These are phyloP conservation scores for Calephelis perditalis DNA, from an alignment of 2,888 invertebrate species.

Conservation along the genomic window DNA sequence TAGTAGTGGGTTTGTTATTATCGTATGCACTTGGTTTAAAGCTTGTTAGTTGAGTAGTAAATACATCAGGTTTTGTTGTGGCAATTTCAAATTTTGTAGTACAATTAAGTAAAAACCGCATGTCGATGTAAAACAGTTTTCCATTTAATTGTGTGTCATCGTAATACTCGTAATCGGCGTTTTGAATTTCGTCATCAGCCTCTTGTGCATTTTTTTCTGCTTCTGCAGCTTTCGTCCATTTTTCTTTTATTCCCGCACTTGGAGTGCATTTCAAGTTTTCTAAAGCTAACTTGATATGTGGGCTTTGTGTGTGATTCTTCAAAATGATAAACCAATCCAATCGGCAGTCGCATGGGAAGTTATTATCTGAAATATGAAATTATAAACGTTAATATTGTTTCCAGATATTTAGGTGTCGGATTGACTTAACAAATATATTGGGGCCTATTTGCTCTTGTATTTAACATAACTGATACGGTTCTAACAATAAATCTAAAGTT, in stretches of 20 bases:
- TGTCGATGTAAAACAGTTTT: slow-evolving; percentile 60
- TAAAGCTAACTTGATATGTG: slow-evolving; percentile 44
- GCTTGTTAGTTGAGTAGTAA: slow-evolving; percentile 19
- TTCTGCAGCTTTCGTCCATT: slow-evolving; percentile 45
- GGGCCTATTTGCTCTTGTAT: too few relatives aligned
- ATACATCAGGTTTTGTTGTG: slow-evolving; percentile 16
- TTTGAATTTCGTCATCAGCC: slow-evolving; percentile 38
- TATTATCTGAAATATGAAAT: slow-evolving; percentile 53
- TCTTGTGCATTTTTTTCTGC: slow-evolving; percentile 40
- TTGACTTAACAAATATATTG: too few relatives aligned
- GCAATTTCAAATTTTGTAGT: slow-evolving; percentile 27
- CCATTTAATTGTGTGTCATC: slow-evolving; percentile 63
- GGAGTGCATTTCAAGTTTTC: slow-evolving; percentile 65
- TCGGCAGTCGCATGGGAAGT: slow-evolving; percentile 58
- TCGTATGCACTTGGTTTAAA: slow-evolving; percentile 26
- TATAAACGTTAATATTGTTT: not conserved
- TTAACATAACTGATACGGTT: too few relatives aligned
- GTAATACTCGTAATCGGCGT: slow-evolving; percentile 61
- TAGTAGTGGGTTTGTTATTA: slow-evolving; percentile 17
- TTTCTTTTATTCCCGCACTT: slow-evolving; percentile 43
- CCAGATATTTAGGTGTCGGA: not conserved
- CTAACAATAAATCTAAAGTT: too few relatives aligned
- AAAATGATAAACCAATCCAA: slow-evolving; percentile 58
- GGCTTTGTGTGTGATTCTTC: slow-evolving; percentile 56
- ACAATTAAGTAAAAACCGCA: slow-evolving; percentile 58